phyloP scores from a whole-genome alignment of 2,113 vertebrate species.

The Brienomyrus brachyistius region DNA sequence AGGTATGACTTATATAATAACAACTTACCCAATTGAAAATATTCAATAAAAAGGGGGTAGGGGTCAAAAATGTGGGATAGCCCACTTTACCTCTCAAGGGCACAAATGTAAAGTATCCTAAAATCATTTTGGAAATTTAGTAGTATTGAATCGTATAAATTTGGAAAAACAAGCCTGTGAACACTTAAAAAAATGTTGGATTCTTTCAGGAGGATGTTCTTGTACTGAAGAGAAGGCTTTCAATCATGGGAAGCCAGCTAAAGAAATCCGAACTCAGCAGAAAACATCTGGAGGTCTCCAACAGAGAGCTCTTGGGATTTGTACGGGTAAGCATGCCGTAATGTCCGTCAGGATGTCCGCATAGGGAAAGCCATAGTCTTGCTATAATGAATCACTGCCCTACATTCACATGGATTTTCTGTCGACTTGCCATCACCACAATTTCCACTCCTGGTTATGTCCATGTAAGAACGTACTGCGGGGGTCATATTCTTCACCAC shows the following conservation, averaged over 20 bases:
- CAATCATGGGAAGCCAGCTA: conserved; percentile 62
- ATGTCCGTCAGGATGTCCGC: neutral
- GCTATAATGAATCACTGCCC: neutral
- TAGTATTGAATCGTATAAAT: neutral
- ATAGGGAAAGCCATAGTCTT: neutral
- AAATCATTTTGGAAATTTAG: neutral
- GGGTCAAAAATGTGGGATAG: no score
- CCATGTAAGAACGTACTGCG: neutral
- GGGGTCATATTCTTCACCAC: neutral
- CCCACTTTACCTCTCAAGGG: no score
- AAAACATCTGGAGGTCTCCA: conserved; percentile 77
- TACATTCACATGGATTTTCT: neutral
- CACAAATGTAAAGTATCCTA: neutral
- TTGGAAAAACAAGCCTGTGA: neutral
- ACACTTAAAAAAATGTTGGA: neutral
- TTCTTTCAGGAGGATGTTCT: conserved; percentile 55
- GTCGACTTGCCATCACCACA: neutral
- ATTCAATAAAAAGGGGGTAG: no score
- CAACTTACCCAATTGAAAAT: no score
- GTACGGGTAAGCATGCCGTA: conserved; percentile 60
- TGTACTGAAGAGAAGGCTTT: conserved; percentile 67
- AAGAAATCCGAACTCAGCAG: conserved; percentile 69
- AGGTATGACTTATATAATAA: no score
- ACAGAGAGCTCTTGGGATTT: conserved; percentile 77
- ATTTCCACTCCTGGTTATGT: neutral